Base-by-base conservation (phyloP, 2,797 vertebrate species). In the Amniataba percoides region DNA sequence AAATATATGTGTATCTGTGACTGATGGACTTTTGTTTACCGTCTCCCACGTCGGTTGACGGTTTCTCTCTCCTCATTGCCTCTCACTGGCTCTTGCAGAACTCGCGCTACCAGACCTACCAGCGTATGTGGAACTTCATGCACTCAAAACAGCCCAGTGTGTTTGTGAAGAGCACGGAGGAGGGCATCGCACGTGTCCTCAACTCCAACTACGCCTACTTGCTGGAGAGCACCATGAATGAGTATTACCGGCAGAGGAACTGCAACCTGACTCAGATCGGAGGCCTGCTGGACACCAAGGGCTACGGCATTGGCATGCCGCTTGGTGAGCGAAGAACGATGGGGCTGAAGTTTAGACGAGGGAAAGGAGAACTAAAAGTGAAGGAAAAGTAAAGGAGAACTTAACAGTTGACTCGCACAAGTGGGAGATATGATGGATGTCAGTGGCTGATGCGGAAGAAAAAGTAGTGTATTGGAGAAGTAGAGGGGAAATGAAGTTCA, bases 101-200 rank as follows among this genome's bases (percentile, higher is more conserved):
- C 91, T 99, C 98, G 11, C 97, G 98, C 63, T 99, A 99, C 90
- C 98, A 99, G 96, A 99, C 98, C 1, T 99, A 99, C 93, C 98
- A 99, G 87, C 95, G 98, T 40, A 99, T 99, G 98, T 99, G 98
- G 98, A 99, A 99, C 91, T 99, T 97, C 94, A 99, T 99, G 98
- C 96, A 99, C 89, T 99, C 98, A 11, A 99, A 99, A 94, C 98
- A 99, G 94, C 98, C 98, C 1, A 98, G 97, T 0, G 98, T 99
- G 86, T 99, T 99, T 14, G 98, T 99, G 84, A 99, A 99, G 95
- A 99, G 98, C 95, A 99, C 98, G 0, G 98, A 99, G 93, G 98
- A 99, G 83, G 98, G 98, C 40, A 99, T 99, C 1, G 97, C 98
- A 0, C 95, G 98, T 0, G 98, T 99, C 87, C 94, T 99, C 87